Base-by-base conservation (phyloP, 2,888 invertebrate species). In the Microplitis deprimator region DNA sequence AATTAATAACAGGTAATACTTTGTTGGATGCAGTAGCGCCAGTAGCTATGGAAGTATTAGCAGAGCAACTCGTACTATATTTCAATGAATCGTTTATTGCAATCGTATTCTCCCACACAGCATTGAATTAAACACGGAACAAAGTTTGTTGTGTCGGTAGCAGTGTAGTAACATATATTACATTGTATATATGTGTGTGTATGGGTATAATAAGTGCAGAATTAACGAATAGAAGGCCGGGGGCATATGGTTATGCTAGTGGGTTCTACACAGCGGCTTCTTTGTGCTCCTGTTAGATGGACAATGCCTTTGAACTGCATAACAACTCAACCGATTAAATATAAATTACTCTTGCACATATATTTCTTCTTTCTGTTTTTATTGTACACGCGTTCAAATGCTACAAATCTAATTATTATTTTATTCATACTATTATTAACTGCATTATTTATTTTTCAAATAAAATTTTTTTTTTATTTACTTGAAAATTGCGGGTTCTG, bases 21-120 rank as follows among this genome's bases (percentile, higher is more conserved):
- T 73, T 73, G 65, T 73, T 41, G 64, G 64, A 40, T 41, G 20
- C 38, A 62, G 71, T 13, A 29, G 71, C 62, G 61, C 71, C 62
- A 72, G 50, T 50, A 50, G 50, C 50, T 50, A 50, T 50, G 50
- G 13, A 50, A 50, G 13, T 50, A 50, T 50, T 50, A 50, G 50
- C 50, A 50, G 50, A 50, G 50, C 50, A 17, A 17, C 62, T 16
- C 5, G 62, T 17, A 20, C 20, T 62, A 17, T 62, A 20, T 73
- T 73, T 73, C 73, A 73, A 73, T 73, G 41, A 65, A 73, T 73
- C 73, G 65, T 73, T 73, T 73, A 73, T 73, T 73, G 73, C 20
- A 20, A 50, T 13, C 50, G 73, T 41, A 50, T 50, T 50, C 13
- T 13, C 50, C 13, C 50, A 8, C 50, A 13, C 13, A 13, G 50